phyloP scores from a whole-genome alignment of 2,113 vertebrate genomes.

The Trogon surrucura region DNA sequence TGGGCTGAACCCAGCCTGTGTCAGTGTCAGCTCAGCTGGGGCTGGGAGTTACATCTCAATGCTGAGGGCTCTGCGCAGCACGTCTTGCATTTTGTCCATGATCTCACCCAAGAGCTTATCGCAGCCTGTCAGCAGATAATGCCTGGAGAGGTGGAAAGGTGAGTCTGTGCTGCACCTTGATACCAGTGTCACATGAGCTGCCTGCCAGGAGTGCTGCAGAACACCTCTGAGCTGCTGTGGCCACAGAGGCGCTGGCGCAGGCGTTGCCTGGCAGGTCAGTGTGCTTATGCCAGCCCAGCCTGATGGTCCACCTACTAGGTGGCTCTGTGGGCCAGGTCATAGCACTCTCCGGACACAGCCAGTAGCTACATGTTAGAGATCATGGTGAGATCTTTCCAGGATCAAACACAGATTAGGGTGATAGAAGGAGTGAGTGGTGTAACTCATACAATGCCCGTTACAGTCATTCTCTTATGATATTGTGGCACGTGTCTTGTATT shows the following conservation, averaged over 20 bases:
- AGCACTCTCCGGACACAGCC: neutral
- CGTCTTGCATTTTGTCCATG: neutral
- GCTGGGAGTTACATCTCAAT: neutral
- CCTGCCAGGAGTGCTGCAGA: neutral
- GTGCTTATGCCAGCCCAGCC: no score
- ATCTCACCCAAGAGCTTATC: neutral
- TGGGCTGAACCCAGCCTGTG: neutral
- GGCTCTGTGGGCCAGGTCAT: neutral
- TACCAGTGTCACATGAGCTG: rapidly evolving
- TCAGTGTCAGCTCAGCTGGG: neutral
- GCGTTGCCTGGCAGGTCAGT: neutral
- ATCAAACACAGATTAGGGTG: neutral
- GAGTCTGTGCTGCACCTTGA: neutral
- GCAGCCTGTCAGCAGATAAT: neutral
- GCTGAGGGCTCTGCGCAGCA: neutral
- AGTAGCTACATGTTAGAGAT: neutral
- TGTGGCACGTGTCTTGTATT: neutral
- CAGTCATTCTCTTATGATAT: neutral
- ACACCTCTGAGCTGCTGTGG: neutral
- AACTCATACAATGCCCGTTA: neutral
- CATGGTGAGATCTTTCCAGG: neutral
- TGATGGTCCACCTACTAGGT: no score
- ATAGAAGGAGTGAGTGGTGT: neutral
- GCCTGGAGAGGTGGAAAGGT: neutral
- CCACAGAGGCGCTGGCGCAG: rapidly evolving